Base-by-base conservation (phyloP, 1,140 invertebrate genomes). In the Idris sp. region DNA sequence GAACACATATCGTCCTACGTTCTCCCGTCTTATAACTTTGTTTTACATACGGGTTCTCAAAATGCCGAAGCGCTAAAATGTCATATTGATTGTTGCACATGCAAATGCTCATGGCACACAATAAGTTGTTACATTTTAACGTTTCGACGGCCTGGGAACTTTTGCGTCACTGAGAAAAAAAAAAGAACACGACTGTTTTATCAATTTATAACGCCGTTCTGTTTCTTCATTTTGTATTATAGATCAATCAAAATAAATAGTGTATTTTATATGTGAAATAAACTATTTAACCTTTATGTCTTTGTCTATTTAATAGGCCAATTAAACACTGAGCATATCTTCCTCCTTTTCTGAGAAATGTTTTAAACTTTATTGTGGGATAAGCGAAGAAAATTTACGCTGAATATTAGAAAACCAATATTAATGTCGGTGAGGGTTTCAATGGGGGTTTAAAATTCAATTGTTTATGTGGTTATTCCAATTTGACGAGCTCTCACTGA, bases 221-320 rank as follows among this genome's bases (percentile, higher is more conserved):
- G 71, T 74, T 65, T 65, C 61, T 61, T 61, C 25, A 74, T 61
- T n/a, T 74, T 74, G 71, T 74, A 67, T 61, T 61, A 61, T 67
- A 74, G 46, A 74, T 62, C 53, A 67, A 62, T 67, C 62, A 67
- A 74, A 74, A 74, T 74, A 67, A 74, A 74, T 74, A 74, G 61
- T 61, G 71, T 67, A 74, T 74, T 74, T 74, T 74, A 74, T 74
- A 73, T 73, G 69, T 73, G 69, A 73, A 73, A 65, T 73, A 74
- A 74, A 74, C 71, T 74, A 74, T 74, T 67, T 74, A 74, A 74
- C 61, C 71, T 74, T 67, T 65, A 74, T 33, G 28, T 58, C 33
- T 46, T 40, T 30, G 31, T 71, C 61, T 71, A 41, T 44, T 58
- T 51, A 49, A 36, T 36, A 13, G n/a, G n/a, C n/a, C n/a, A n/a